These are phyloP conservation scores for Gnathonemus echidnorhynchus DNA, from an alignment of 2,113 vertebrate species.

Conservation along the genomic window DNA sequence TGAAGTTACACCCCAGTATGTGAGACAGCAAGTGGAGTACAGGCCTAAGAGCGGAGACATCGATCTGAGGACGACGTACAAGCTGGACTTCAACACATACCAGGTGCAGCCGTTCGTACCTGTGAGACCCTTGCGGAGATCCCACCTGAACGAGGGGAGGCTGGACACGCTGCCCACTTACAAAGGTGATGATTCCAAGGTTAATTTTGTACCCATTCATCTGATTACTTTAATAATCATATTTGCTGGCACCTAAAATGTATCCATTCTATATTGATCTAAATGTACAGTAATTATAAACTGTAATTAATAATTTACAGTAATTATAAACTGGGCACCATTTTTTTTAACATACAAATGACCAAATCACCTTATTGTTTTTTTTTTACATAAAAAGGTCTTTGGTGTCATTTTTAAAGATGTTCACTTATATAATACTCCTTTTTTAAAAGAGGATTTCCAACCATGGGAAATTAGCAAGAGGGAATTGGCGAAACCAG, in stretches of 20 bases:
- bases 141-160: conserved; percentile 45
- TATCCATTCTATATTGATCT: not conserved
- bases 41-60: conserved; percentile 56
- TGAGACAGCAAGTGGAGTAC: conserved; percentile 47
- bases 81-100: conserved; percentile 59
- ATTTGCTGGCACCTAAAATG: not conserved
- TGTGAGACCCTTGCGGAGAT: conserved; percentile 55
- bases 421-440: not conserved
- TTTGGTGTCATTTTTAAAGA: not conserved
- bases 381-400: not conserved
- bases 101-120: conserved; percentile 55
- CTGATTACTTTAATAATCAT: not conserved
- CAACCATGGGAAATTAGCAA: conserved; percentile 60
- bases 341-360: not conserved
- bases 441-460: conserved; percentile 66
- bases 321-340: not conserved
- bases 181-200: conserved; percentile 54
- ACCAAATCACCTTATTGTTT: no score
- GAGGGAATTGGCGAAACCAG: conserved; percentile 54
- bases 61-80: conserved; percentile 69
- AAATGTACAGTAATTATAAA: not conserved
- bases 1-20: conserved; percentile 46
- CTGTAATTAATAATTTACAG: not conserved
- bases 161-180: conserved; percentile 75
- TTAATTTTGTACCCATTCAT: not conserved